Evolutionary conservation across 1,140 invertebrate genomes (phyloP).

Genomic region (Drosophila virilis): DNA sequence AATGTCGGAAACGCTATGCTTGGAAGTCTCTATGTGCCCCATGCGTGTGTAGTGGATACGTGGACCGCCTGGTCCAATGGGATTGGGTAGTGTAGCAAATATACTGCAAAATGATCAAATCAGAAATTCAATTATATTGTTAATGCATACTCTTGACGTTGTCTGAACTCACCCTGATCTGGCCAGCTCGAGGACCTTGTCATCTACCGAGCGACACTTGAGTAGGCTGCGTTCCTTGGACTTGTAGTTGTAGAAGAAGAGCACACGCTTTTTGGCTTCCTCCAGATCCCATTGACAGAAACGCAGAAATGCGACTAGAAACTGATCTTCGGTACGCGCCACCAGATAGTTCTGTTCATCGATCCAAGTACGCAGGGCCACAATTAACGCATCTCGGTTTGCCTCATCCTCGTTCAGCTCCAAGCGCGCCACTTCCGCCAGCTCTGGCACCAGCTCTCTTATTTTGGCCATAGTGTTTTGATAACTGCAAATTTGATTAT

Average conservation of each 20-base stretch:
- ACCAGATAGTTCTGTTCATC: constrained; percentile 86
- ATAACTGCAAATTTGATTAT: constrained; percentile 39
- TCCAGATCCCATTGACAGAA: constrained; percentile 89
- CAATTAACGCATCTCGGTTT: constrained; percentile 84
- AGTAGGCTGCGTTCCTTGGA: constrained; percentile 63
- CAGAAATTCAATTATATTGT: neutral
- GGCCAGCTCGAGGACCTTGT: constrained; percentile 67
- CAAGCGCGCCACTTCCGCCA: constrained; percentile 85
- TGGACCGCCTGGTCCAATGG: constrained; percentile 84
- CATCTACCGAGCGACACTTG: constrained; percentile 65
- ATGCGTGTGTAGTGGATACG: constrained; percentile 85
- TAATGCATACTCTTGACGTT: no score
- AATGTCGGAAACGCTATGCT: constrained; percentile 82
- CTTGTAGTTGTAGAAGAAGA: constrained; percentile 84
- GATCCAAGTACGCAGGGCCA: constrained; percentile 87
- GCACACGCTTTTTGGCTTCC: constrained; percentile 87
- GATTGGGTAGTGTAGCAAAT: constrained; percentile 82
- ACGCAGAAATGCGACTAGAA: constrained; percentile 87
- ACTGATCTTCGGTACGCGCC: constrained; percentile 86
- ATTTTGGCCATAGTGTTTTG: constrained; percentile 78
- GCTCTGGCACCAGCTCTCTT: constrained; percentile 84
- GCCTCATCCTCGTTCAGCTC: constrained; percentile 87
- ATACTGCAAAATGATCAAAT: constrained; percentile 46
- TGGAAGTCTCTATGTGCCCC: constrained; percentile 85
- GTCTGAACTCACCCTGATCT: constrained; percentile 55